Evolutionary conservation across 1,140 invertebrate genomes (phyloP).

Genomic region (Lasioglossum albipes): DNA sequence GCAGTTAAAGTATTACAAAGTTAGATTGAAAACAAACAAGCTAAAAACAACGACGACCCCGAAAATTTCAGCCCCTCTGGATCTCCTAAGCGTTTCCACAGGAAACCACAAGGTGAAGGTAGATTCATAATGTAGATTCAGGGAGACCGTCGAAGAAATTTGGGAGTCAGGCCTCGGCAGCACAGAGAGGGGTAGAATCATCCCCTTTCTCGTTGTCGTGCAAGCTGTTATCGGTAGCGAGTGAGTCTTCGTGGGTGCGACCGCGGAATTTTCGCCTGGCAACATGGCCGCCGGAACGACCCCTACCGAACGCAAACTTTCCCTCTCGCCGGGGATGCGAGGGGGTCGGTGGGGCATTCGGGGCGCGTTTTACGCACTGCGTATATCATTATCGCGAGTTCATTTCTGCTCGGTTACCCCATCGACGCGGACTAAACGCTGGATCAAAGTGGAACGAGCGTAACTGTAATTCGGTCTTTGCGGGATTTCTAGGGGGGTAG

Average conservation of each 20-base stretch:
- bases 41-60: no score
- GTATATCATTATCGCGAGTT: conserved; percentile 46
- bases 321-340: conserved; percentile 27
- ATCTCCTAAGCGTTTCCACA: no score
- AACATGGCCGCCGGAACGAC: conserved; percentile 56
- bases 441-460: conserved; percentile 19
- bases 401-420: conserved; percentile 43
- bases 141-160: no score
- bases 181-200: conserved; percentile 33
- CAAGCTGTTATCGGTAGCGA: conserved; percentile 57
- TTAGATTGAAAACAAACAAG: no score
- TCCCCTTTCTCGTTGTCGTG: conserved; percentile 59
- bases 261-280: conserved; percentile 55
- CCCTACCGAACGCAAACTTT: conserved; percentile 43
- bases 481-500: not conserved
- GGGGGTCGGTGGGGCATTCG: conserved; percentile 31
- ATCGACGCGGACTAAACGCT: not conserved
- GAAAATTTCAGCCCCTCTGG: no score
- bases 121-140: no score
- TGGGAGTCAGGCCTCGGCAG: not conserved
- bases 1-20: no score
- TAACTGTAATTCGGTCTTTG: conserved; percentile 25
- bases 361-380: conserved; percentile 39
- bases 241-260: conserved; percentile 30
- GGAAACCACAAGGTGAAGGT: no score